A percentile compares a stretch with the other conserved stretches of the same genome.
Evolutionary conservation across 2,888 invertebrate species (phyloP).

Genomic region (Drosophila mettleri): DNA sequence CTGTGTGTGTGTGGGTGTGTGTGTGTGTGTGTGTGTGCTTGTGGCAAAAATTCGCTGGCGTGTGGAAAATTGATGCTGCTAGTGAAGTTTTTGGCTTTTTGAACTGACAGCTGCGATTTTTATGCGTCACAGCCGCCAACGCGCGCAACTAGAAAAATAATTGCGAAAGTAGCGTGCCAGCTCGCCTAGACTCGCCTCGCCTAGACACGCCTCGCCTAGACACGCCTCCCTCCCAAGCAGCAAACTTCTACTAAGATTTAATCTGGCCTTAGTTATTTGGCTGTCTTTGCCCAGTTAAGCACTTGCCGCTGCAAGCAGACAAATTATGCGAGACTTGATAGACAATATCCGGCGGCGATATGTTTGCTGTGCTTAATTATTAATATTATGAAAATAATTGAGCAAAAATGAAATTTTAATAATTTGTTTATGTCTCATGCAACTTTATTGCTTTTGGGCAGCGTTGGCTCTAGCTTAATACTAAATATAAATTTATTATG

Average conservation of each 20-base stretch:
- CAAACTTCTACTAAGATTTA: conserved; percentile 29
- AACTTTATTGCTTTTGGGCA: neutral
- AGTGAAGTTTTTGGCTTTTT: conserved; percentile 79
- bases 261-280: conserved; percentile 22
- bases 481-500: conserved; percentile 12
- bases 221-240: neutral
- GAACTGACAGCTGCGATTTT: conserved; percentile 79
- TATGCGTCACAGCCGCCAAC: conserved; percentile 58
- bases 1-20: conserved; percentile 9
- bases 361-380: neutral
- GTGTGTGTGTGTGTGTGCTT: conserved; percentile 34
- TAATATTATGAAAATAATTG: neutral
- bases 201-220: too few species aligned
- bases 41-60: conserved; percentile 59
- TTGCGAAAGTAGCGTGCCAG: conserved; percentile 45
- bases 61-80: conserved; percentile 76
- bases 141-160: conserved; percentile 66
- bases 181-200: neutral
- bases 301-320: neutral
- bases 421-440: neutral
- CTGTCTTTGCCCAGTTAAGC: conserved; percentile 8
- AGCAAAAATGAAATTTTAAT: neutral
- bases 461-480: neutral
- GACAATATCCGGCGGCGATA: too few species aligned
- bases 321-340: neutral